These are phyloP conservation scores for Theonella swinhoei DNA, from an alignment of 37 sponge, comb jelly and placozoan genomes.

Conservation along the genomic window DNA sequence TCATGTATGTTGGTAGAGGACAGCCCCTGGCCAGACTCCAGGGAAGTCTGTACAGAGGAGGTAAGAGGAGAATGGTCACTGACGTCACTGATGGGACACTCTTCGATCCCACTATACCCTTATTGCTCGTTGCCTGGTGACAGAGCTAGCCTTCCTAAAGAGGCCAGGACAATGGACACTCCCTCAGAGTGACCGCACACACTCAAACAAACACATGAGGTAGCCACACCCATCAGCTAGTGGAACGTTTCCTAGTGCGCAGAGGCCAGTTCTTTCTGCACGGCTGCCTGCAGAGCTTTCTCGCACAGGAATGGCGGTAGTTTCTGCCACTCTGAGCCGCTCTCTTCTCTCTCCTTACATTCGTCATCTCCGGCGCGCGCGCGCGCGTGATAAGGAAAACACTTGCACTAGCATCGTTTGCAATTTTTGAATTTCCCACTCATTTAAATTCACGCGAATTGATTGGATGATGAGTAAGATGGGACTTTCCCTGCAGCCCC, in stretches of 20 bases:
- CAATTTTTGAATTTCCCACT: neutral
- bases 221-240: neutral
- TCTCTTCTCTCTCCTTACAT: neutral
- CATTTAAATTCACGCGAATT: neutral
- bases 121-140: constrained; percentile 51
- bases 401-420: neutral
- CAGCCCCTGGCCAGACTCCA: constrained; percentile 14
- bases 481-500: neutral
- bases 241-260: no score
- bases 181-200: constrained; percentile 34
- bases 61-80: no score
- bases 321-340: neutral
- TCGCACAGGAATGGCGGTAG: neutral
- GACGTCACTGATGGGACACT: neutral
- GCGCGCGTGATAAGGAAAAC: no score
- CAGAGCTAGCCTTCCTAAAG: constrained; percentile 76
- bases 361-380: no score
- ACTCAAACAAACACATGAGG: constrained; percentile 42
- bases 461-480: constrained; percentile 3
- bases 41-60: no score
- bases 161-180: constrained; percentile 49
- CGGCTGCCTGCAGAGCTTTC: neutral
- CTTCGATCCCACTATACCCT: constrained; percentile 24
- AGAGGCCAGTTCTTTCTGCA: neutral
- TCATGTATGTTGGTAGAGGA: constrained; percentile 44